These are phyloP conservation scores for Meiosimyza decipiens DNA, from an alignment of 2,888 invertebrate species.

Conservation along the genomic window DNA sequence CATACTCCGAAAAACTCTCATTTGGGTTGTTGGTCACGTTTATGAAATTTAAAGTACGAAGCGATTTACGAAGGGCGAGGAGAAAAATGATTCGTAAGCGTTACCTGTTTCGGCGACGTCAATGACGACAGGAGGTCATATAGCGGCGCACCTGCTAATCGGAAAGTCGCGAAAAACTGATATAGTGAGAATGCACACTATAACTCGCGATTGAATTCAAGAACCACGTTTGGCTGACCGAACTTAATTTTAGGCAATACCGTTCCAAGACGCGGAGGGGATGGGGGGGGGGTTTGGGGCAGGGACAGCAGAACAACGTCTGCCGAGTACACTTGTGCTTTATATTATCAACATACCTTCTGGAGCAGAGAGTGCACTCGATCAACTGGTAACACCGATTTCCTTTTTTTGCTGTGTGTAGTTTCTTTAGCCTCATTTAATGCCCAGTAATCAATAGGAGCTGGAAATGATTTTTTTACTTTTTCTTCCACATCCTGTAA, in stretches of 20 bases:
- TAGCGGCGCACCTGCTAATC: constrained; percentile 36
- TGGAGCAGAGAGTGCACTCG: constrained; percentile 89
- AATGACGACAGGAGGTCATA: constrained; percentile 44
- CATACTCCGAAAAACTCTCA: constrained; percentile 37
- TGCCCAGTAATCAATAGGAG: constrained; percentile 94
- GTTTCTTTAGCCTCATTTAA: constrained; percentile 88
- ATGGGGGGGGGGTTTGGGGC: too few species aligned
- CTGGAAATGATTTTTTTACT: constrained; percentile 92
- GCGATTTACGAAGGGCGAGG: constrained; percentile 37
- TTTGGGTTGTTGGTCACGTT: constrained; percentile 39
- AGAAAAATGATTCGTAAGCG: too few species aligned
- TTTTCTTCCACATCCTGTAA: constrained; percentile 91
- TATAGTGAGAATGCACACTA: too few species aligned
- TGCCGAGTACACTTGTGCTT: too few species aligned
- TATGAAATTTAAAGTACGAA: constrained; percentile 39
- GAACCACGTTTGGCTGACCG: neutral
- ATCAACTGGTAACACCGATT: constrained; percentile 86
- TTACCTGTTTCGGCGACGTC: constrained; percentile 36
- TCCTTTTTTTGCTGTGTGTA: constrained; percentile 80
- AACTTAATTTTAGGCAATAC: neutral
- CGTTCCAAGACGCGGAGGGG: too few species aligned
- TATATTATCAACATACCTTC: constrained; percentile 70
- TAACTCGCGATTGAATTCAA: too few species aligned
- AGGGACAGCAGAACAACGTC: too few species aligned
- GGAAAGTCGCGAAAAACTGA: too few species aligned